Evolutionary conservation across 2,113 vertebrate genomes (phyloP).

Genomic region (Heptranchias perlo): DNA sequence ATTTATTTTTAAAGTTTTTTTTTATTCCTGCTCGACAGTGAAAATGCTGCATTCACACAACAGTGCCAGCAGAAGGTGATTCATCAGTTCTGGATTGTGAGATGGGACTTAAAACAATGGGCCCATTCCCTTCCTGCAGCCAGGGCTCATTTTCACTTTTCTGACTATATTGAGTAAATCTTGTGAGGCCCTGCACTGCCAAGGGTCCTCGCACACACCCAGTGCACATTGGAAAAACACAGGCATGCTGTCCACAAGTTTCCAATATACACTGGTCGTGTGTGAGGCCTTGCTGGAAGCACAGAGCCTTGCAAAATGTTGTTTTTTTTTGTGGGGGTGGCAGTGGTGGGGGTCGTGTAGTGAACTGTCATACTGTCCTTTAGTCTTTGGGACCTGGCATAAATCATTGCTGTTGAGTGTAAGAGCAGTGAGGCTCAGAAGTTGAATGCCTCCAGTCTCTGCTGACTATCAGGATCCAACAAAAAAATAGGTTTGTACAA

Average conservation of each 20-base stretch:
- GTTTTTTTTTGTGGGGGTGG: background rate
- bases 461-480: background rate
- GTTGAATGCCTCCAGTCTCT: background rate
- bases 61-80: background rate
- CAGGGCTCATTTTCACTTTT: background rate
- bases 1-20: background rate
- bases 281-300: background rate
- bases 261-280: background rate
- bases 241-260: background rate
- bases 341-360: background rate
- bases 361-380: background rate
- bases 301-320: background rate
- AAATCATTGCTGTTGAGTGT: background rate
- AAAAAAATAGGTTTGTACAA: background rate
- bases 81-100: background rate
- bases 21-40: background rate
- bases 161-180: background rate
- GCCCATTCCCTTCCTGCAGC: background rate
- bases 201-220: background rate
- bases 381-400: background rate
- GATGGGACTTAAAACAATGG: background rate
- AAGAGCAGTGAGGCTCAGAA: background rate
- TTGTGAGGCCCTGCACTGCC: background rate
- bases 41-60: background rate
- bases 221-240: background rate